Evolutionary conservation across 1,140 invertebrate species (phyloP), one percentile per base, ranked within the genome.

Genomic region (Leptinotarsa undecemlineata): DNA sequence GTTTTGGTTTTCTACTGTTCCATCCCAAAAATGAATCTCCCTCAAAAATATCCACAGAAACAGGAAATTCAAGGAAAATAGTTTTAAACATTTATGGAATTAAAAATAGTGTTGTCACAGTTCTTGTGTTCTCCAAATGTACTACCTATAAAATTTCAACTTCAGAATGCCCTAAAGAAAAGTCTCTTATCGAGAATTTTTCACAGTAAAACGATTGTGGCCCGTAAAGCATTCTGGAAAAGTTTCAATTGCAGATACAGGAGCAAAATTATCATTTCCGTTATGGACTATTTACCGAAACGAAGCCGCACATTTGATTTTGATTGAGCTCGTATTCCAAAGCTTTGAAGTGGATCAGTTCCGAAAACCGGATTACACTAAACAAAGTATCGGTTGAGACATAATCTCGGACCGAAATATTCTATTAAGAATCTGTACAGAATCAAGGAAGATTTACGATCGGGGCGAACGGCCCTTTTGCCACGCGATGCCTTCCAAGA

Each of bases 311-410:
- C 68, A 71, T 74, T 68, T 68, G 67, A 68, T 57, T 57, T 60
- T 26, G 68, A 57, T 70, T 70, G 66, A 23, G 33, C 15, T 68
- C 66, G 23, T 19, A 33, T 21, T 21, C 48, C 17, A 15, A 17
- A 70, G 23, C 68, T 70, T 70, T 70, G 47, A 57, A 70, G 68
- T 70, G 20, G 68, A 70, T 70, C 20, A 60, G n/a, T 68, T 21
- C 61, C 19, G 51, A 48, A 71, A 71, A 70, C 66, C 66, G 73
- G 73, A 74, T 74, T 74, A 72, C 33, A 33, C 67, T 74, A 74
- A 74, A 74, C 67, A 74, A 74, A 74, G 73, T 74, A 71, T 74
- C 73, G 51, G 68, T 69, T 71, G 62, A 66, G 61, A 71, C 26
- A 74, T 74, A 69, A 69, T 74, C 73, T 57, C 17, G 57, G 67